Evolutionary conservation across 2,888 invertebrate genomes (phyloP).

Genomic region (Seira musarum): DNA sequence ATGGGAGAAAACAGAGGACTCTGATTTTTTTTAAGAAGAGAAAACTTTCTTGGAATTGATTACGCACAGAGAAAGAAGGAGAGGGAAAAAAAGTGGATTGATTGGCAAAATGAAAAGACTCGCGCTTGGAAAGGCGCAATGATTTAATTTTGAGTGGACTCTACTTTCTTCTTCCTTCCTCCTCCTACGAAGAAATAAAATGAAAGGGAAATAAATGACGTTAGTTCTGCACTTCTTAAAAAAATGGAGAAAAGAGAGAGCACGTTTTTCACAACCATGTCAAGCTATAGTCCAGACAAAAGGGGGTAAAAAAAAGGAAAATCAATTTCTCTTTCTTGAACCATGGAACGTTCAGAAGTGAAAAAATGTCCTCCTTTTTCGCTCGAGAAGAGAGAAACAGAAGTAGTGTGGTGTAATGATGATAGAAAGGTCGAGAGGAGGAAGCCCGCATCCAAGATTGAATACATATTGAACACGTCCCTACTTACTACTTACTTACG

Average conservation of each 20-base stretch:
- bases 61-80: not conserved
- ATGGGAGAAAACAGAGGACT: no score
- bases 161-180: not conserved
- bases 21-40: not conserved
- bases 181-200: not conserved
- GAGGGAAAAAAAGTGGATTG: not conserved
- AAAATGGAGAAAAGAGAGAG: not conserved
- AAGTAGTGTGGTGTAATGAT: not conserved
- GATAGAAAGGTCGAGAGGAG: no score
- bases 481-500: not conserved
- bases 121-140: not conserved
- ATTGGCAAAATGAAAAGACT: not conserved
- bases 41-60: not conserved
- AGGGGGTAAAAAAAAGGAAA: not conserved
- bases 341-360: not conserved
- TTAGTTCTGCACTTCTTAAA: not conserved
- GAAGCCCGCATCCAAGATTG: not conserved
- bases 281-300: no score
- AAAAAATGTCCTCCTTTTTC: not conserved
- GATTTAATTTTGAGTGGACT: slow-evolving; percentile 28
- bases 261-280: not conserved
- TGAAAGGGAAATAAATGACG: slow-evolving; percentile 3
- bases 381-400: not conserved
- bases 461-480: not conserved
- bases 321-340: not conserved